These are phyloP conservation scores for Cygnus buccinator DNA, from an alignment of 2,113 vertebrate genomes.

Conservation along the genomic window DNA sequence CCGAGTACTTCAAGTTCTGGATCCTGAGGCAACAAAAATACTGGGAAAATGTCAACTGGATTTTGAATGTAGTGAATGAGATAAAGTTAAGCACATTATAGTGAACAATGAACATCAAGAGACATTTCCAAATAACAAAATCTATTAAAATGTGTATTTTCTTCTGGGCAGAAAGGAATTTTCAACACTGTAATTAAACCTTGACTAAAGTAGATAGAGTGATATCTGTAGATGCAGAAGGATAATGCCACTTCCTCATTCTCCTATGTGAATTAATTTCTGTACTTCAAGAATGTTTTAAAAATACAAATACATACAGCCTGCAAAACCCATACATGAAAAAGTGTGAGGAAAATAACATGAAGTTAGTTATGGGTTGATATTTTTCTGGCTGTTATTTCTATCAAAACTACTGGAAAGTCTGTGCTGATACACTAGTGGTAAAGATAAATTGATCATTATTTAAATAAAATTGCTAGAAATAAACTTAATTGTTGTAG, in stretches of 20 bases:
- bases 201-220: background rate
- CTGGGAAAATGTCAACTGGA: background rate
- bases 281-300: background rate
- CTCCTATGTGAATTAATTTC: background rate
- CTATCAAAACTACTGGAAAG: background rate
- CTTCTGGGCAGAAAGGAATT: background rate
- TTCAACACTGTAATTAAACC: conserved; percentile 12
- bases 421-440: background rate
- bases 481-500: background rate
- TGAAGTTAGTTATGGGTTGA: background rate
- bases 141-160: background rate
- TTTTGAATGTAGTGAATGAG: conserved; percentile 17
- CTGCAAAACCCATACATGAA: background rate
- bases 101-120: background rate
- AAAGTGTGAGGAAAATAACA: background rate
- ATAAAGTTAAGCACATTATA: conserved; percentile 1
- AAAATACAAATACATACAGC: background rate
- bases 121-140: background rate
- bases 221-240: background rate
- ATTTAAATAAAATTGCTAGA: background rate
- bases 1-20: background rate
- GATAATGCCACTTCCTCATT: background rate
- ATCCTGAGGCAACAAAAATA: background rate
- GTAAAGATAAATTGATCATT: background rate
- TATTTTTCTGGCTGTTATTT: background rate